Conservation (phyloP, 2,888 invertebrate species). For the Plagodis pulveraria region DNA sequence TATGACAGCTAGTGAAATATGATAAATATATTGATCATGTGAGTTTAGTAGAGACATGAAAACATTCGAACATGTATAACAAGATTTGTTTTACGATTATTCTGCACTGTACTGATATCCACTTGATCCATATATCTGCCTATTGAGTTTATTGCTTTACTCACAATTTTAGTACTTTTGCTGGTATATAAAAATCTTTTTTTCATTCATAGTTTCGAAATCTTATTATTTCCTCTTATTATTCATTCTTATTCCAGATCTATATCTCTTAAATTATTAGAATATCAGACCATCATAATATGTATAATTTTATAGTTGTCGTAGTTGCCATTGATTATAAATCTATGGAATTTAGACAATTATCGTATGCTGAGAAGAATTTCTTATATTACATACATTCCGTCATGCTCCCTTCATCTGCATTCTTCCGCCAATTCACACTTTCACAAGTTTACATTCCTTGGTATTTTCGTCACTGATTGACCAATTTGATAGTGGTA, state of each 20-base stretch:
- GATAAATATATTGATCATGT: not conserved
- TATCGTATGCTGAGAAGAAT: too few relatives aligned
- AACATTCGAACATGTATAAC: constrained; percentile 19
- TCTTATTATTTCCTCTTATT: not conserved
- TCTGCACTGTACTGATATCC: constrained; percentile 10
- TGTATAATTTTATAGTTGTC: too few relatives aligned
- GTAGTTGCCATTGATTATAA: too few relatives aligned
- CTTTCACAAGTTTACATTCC: constrained; percentile 5
- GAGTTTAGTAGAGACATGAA: constrained; percentile 6
- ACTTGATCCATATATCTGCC: constrained; percentile 24
- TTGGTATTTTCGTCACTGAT: constrained; percentile 12
- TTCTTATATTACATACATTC: not conserved
- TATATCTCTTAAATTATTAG: not conserved
- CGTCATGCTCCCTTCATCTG: constrained; percentile 7
- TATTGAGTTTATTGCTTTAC: constrained; percentile 21
- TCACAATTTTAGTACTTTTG: not conserved
- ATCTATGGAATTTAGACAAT: too few relatives aligned
- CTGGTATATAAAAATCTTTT: not conserved
- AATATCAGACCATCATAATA: too few relatives aligned
- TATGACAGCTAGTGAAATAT: constrained; percentile 1
- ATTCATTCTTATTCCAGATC: not conserved
- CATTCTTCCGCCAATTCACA: constrained; percentile 8
- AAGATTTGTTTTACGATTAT: constrained; percentile 25
- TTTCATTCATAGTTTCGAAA: constrained; percentile 9
- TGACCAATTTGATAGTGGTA: constrained; percentile 20